Evolutionary conservation across 2,113 vertebrate species (phyloP), one percentile per base, ranked within the genome.

Genomic region (Oncorhynchus clarkii): DNA sequence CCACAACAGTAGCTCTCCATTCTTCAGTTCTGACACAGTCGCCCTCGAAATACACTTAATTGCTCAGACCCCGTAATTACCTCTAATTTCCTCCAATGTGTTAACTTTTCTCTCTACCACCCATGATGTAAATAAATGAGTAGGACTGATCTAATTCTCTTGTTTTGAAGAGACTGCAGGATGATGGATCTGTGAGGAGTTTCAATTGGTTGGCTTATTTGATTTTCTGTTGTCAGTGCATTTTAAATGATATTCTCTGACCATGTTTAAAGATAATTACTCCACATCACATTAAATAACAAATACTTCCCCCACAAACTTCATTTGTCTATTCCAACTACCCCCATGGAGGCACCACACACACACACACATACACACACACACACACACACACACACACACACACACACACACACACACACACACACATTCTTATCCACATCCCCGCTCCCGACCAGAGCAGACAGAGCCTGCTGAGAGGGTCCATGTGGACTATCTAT

Each of bases 1-100:
- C 59, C 26, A 67, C 59, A 62, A 24, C 59, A 62, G 39, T 45
- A 45, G 39, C 51, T 27, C n/a, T 31, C 20, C 69, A 67, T 69
- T 78, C 51, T 80, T n/a, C 20, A 9, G 70, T 60, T 76, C 62
- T 80, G 67, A 80, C 77, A 85, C 75, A 70, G 75, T 75, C 78
- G 60, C 84, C 68, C 73, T 87, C 78, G 83, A 86, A 89, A 90
- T 84, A 80, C 80, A 84, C 85, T 83, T 90, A 87, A 91, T 89
- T 83, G 77, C 73, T 34, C 45, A 73, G 87, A 92, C 80, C 79
- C 76, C 83, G 20, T 88, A 88, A 90, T 93, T 90, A 85, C 78
- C 79, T 74, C 72, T 89, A 85, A 88, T 90, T 87, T 79, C 76
- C 79, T 80, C 74, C 87, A 87, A 45, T 11, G 76, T 83, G 83